Evolutionary conservation across 2,888 invertebrate genomes (phyloP), one percentile per base, ranked within the genome.

Genomic region (Dinocampus coccinellae): DNA sequence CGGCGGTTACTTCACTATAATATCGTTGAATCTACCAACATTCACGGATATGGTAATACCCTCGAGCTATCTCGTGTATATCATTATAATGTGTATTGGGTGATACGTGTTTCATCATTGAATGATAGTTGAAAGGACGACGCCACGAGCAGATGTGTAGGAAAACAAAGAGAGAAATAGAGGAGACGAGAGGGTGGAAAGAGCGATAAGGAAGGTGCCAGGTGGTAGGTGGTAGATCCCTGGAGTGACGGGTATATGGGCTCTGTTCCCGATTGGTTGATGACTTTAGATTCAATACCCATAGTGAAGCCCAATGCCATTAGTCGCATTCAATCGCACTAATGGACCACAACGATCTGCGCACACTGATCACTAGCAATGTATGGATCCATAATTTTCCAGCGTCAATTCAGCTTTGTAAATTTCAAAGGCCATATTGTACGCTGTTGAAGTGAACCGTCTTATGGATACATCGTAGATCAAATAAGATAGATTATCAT

Each of bases 341-440:
- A 70, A 70, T 70, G 70, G 70, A 65, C 70, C 70, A 70, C 70
- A 65, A 60, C 70, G 70, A 70, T 70, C 65, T 70, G 65, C n/a
- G n/a, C 70, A 47, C 47, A 70, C 65, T 60, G 65, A 70, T 70
- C 70, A 70, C 70, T 65, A 39, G 26, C 65, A 34, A 64, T 53
- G 47, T 20, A 29, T 42, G 26, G 34, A 13, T 65, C 70, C 65
- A 70, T 70, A 70, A 70, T 70, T 70, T 65, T 65, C 47, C 70
- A 47, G 65, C 70, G 60, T 65, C 52, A 65, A 70, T 64, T 70
- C 70, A 64, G 9, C 22, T 13, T 20, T 22, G 20, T 29, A 20
- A 34, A 64, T 64, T 64, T 53, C 34, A 52, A 64, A 64, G 53
- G 53, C 52, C 64, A 52, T 53, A n/a, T 52, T 52, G 22, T 22